phyloP scores from a whole-genome alignment of 2,888 invertebrate species.

The Eretmocerus hayati region DNA sequence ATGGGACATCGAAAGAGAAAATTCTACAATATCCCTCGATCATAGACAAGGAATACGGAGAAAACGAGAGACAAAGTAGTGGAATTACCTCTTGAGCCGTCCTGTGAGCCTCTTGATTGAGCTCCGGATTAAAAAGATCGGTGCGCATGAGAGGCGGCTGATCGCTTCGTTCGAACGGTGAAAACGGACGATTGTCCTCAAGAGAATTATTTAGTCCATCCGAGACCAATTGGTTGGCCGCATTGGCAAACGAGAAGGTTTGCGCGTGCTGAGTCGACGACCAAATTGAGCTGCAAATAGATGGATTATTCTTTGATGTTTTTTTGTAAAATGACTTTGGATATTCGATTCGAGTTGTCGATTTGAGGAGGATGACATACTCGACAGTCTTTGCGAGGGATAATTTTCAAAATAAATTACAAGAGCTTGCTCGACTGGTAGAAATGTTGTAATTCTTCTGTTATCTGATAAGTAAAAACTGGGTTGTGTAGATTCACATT shows the following conservation, averaged over 20 bases:
- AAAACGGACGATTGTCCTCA: conserved; percentile 15
- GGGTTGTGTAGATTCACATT: too few relatives aligned
- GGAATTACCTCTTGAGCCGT: conserved; percentile 41
- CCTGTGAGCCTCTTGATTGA: conserved; percentile 42
- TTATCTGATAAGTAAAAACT: too few relatives aligned
- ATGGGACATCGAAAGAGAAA: too few relatives aligned
- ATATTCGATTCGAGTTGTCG: too few relatives aligned
- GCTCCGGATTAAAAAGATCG: conserved; percentile 43
- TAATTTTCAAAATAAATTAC: too few relatives aligned
- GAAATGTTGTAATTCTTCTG: too few relatives aligned
- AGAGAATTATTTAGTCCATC: conserved; percentile 24
- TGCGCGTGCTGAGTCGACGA: conserved; percentile 39
- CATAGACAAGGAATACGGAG: background rate
- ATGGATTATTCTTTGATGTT: too few relatives aligned
- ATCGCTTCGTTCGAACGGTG: conserved; percentile 20
- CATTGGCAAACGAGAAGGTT: conserved; percentile 32
- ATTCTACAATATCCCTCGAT: too few relatives aligned
- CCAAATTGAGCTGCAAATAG: conserved; percentile 33
- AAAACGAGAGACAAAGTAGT: background rate
- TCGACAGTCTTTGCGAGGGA: too few relatives aligned
- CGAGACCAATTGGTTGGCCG: conserved; percentile 22
- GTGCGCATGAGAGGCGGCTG: conserved; percentile 28
- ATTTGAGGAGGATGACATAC: too few relatives aligned
- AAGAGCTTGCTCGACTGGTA: too few relatives aligned
- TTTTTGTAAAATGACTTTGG: too few relatives aligned